A percentile compares a stretch with the other conserved stretches of the same genome.
phyloP scores from a whole-genome alignment of 1,140 invertebrate species.

The Macrostomum lignano region DNA sequence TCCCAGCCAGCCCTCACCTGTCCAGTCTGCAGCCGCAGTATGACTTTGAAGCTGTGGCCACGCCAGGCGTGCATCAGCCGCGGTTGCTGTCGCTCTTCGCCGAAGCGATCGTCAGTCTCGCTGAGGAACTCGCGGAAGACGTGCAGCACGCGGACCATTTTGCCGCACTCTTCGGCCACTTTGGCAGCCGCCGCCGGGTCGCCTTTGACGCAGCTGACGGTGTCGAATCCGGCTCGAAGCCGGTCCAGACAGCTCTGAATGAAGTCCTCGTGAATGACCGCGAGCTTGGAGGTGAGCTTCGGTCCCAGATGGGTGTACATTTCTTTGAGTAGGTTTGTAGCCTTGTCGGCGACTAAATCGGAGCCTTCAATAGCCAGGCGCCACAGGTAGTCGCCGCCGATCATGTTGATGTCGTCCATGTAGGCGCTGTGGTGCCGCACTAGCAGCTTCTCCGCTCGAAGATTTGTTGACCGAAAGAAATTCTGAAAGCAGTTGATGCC shows the following conservation, averaged over 20 bases:
- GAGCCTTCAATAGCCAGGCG: conserved; percentile 39
- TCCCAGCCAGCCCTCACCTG: no score
- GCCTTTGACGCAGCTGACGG: conserved; percentile 11
- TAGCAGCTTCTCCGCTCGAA: conserved; percentile 67
- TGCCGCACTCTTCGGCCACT: conserved; percentile 37
- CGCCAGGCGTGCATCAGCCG: no score
- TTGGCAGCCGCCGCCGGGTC: conserved; percentile 2
- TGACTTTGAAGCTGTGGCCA: no score
- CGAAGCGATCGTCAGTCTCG: conserved; percentile 70
- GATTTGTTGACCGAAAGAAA: conserved; percentile 87
- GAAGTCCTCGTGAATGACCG: conserved; percentile 62
- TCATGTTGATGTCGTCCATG: conserved; percentile 43
- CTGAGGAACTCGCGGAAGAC: conserved; percentile 76
- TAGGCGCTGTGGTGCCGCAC: conserved; percentile 49
- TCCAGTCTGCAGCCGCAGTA: no score
- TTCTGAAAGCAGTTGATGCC: conserved; percentile 66
- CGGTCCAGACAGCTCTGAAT: conserved; percentile 59
- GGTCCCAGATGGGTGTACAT: conserved; percentile 73
- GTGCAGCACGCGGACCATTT: conserved; percentile 70
- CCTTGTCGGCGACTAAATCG: conserved; percentile 64
- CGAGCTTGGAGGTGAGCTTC: conserved; percentile 40
- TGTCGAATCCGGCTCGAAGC: conserved; percentile 47
- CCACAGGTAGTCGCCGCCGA: conserved; percentile 85
- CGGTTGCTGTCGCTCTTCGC: conserved; percentile 55
- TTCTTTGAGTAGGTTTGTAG: conserved; percentile 63